phyloP scores from a whole-genome alignment of 2,797 vertebrate species.

The Choloepus didactylus region DNA sequence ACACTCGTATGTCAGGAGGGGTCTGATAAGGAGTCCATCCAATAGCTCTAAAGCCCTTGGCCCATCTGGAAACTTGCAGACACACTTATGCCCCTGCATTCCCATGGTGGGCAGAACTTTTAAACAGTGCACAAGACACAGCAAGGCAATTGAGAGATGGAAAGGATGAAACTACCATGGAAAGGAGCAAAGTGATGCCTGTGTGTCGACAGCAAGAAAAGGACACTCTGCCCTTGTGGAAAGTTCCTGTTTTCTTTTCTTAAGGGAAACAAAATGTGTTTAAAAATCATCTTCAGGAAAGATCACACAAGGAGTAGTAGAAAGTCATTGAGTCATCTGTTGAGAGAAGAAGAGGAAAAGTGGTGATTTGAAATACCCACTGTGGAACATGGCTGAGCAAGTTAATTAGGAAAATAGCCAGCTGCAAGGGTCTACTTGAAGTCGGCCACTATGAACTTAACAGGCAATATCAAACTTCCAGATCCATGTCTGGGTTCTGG shows the following conservation, averaged over 20 bases:
- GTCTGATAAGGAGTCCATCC: conserved; percentile 1
- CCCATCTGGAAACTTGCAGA: background rate
- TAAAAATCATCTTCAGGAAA: background rate
- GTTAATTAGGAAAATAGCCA: background rate
- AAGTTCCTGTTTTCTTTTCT: background rate
- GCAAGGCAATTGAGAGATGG: accelerated
- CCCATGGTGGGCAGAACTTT: accelerated
- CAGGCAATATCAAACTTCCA: background rate
- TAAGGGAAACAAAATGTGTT: background rate
- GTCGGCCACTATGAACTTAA: background rate
- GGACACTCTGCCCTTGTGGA: background rate
- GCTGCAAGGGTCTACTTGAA: background rate
- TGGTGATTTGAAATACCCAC: background rate
- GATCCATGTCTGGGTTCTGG: background rate
- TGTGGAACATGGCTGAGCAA: background rate
- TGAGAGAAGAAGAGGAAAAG: background rate
- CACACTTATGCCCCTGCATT: accelerated
- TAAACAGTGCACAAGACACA: background rate
- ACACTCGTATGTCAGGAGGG: conserved; percentile 29
- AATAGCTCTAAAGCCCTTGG: background rate
- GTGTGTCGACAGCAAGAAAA: background rate
- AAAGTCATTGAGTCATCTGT: background rate
- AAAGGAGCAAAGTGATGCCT: background rate
- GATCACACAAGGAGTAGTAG: background rate
- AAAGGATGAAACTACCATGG: accelerated